Conservation (phyloP, 2,113 vertebrate species). For the Probosciger aterrimus region DNA sequence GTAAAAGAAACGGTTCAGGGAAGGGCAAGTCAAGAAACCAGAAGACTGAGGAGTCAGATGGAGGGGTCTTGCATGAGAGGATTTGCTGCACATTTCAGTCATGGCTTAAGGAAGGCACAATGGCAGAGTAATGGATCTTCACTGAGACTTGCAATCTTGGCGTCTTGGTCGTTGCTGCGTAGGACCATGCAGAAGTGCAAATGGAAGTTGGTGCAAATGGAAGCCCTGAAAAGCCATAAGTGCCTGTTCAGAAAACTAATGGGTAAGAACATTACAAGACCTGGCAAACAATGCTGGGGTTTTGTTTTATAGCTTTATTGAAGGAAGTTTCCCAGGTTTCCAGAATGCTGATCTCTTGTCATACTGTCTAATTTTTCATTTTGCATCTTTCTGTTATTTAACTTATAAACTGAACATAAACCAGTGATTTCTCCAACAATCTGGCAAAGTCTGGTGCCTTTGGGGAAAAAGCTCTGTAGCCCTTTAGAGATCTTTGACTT, state of each 20-base stretch:
- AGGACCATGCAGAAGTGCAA: background rate
- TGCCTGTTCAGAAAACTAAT: background rate
- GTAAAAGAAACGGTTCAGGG: background rate
- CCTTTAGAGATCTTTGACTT: background rate
- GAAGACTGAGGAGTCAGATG: background rate
- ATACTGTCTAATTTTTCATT: background rate
- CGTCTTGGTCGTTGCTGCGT: accelerated
- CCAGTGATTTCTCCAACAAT: background rate
- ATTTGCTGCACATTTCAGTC: background rate
- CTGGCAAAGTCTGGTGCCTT: background rate
- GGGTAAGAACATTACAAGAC: conserved; percentile 18
- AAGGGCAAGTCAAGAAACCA: background rate
- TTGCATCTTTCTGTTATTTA: background rate
- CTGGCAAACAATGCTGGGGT: background rate
- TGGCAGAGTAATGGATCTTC: background rate
- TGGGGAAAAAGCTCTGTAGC: background rate
- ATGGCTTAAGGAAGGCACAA: background rate
- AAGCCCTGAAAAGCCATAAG: background rate
- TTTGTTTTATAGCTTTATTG: background rate
- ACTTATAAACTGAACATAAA: background rate
- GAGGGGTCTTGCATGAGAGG: background rate
- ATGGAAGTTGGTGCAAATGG: background rate
- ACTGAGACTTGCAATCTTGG: background rate
- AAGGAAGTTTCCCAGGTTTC: background rate
- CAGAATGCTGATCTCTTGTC: background rate